Percentiles rank a stretch among this genome's conserved stretches.
These are phyloP conservation scores for Scelioninae gen. 2 DNA, from an alignment of 2,888 invertebrate genomes.

Conservation along the genomic window DNA sequence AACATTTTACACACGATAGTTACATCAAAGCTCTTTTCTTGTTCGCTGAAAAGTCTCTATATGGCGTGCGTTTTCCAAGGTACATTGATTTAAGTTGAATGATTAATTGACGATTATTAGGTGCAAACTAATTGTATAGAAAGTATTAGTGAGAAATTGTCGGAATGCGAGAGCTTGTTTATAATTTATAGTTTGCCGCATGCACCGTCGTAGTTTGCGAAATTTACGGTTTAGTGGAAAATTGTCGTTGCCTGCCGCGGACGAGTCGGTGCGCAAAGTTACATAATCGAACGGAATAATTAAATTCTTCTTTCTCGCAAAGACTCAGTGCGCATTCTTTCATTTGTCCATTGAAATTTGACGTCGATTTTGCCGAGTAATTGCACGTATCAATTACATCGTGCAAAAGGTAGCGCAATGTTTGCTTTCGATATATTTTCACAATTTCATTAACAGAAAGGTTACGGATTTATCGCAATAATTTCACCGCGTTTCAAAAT, in stretches of 20 bases:
- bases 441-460: no score
- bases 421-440: no score
- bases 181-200: slow-evolving; percentile 26
- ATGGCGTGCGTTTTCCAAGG: slow-evolving; percentile 8
- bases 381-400: no score
- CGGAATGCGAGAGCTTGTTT: slow-evolving; percentile 41
- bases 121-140: slow-evolving; percentile 38
- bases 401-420: no score
- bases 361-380: no score
- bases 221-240: slow-evolving; percentile 36
- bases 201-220: slow-evolving; percentile 4
- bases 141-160: slow-evolving; percentile 35
- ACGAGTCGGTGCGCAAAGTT: not conserved
- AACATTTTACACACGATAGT: not conserved
- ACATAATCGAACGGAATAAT: slow-evolving; percentile 17
- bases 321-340: no score
- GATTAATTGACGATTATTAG: slow-evolving; percentile 39
- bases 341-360: no score
- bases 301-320: slow-evolving; percentile 21
- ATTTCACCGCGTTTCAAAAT: no score
- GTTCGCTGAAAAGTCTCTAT: slow-evolving; percentile 5
- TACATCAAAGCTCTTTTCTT: slow-evolving; percentile 4
- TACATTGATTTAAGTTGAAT: slow-evolving; percentile 19
- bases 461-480: no score
- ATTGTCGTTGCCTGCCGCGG: slow-evolving; percentile 8